Conservation (phyloP, 2,888 invertebrate genomes). For the Archips crataeganus region DNA sequence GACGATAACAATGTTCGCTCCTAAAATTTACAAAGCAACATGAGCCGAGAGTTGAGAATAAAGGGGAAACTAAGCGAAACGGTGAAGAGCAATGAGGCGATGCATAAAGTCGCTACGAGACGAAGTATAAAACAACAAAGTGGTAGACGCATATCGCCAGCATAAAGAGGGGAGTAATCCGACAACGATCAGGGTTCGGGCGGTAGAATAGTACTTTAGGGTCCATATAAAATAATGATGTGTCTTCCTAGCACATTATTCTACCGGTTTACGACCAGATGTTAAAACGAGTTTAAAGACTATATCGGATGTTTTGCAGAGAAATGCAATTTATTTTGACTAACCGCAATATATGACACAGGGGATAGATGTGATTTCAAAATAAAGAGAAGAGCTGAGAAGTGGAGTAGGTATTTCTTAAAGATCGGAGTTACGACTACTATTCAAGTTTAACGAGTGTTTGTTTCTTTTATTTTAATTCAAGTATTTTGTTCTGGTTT, state of each 20-base stretch:
- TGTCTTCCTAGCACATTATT: constrained; percentile 68
- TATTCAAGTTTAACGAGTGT: neutral
- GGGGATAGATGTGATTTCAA: neutral
- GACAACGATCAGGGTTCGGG: constrained; percentile 71
- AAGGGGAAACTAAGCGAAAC: constrained; percentile 80
- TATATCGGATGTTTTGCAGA: constrained; percentile 27
- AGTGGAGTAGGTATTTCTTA: neutral
- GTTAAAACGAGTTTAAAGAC: constrained; percentile 55
- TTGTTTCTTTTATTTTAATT: neutral
- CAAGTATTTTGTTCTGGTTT: neutral
- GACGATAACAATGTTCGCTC: constrained; percentile 47
- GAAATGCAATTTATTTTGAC: constrained; percentile 18
- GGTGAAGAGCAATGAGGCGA: constrained; percentile 82
- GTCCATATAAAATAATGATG: constrained; percentile 77
- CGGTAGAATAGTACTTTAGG: constrained; percentile 71
- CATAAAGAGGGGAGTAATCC: constrained; percentile 79
- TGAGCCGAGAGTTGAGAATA: constrained; percentile 76
- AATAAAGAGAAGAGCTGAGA: neutral
- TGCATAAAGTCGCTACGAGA: constrained; percentile 80
- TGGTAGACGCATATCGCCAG: constrained; percentile 78
- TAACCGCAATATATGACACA: neutral
- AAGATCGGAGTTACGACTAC: neutral
- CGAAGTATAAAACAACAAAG: constrained; percentile 85
- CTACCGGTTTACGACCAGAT: constrained; percentile 57
- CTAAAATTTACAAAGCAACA: constrained; percentile 81